Evolutionary conservation across 2,888 invertebrate genomes (phyloP).

Genomic region (Sclerodermus sp.): DNA sequence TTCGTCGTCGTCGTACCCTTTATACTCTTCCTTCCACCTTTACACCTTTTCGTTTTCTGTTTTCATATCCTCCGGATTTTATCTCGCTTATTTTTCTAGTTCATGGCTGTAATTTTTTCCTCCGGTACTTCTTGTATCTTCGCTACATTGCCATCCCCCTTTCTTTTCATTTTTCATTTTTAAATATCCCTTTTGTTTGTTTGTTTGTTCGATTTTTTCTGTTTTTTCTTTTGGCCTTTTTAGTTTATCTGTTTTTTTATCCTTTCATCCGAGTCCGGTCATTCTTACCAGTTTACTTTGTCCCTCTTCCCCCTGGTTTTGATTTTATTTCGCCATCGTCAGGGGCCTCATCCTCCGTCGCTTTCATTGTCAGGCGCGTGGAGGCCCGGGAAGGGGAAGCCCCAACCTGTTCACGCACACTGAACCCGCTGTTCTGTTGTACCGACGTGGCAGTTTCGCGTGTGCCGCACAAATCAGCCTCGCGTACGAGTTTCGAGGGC

Average conservation of each 20-base stretch:
- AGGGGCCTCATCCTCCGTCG: too few species aligned
- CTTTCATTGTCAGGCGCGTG: background rate
- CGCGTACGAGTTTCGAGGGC: constrained; percentile 34
- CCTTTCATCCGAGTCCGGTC: too few species aligned
- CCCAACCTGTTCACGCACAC: constrained; percentile 22
- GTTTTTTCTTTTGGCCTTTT: too few species aligned
- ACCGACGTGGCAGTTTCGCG: constrained; percentile 21
- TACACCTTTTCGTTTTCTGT: constrained; percentile 1
- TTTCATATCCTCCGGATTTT: background rate
- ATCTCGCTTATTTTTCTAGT: constrained; percentile 13
- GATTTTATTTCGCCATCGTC: constrained; percentile 15
- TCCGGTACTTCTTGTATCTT: too few species aligned
- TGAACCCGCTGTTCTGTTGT: too few species aligned
- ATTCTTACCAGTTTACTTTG: too few species aligned
- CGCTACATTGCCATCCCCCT: too few species aligned
- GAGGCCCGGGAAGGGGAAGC: constrained; percentile 17
- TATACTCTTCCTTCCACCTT: constrained; percentile 1
- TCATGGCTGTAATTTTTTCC: background rate
- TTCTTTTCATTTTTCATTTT: too few species aligned
- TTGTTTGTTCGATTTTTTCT: too few species aligned
- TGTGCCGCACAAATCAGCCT: constrained; percentile 47
- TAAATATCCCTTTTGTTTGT: constrained; percentile 20
- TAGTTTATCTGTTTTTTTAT: too few species aligned
- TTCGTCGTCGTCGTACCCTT: constrained; percentile 7
- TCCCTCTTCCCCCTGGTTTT: background rate